Evolutionary conservation across 2,797 vertebrate genomes (phyloP).

Genomic region (Thripadectes ignobilis): DNA sequence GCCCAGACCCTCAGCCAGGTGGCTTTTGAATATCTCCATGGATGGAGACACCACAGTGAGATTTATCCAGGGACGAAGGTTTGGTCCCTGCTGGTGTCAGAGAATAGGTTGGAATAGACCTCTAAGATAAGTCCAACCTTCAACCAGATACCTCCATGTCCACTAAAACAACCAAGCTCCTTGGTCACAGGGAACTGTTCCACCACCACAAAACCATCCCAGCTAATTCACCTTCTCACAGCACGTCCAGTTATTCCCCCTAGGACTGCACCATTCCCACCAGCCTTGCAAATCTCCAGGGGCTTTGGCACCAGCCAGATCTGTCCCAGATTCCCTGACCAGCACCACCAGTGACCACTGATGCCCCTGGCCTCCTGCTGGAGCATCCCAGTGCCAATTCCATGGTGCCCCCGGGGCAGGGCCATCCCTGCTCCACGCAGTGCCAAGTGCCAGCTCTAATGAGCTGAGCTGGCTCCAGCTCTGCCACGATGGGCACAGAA

Average conservation of each 20-base stretch:
- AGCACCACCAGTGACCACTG: not conserved
- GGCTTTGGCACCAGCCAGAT: not conserved
- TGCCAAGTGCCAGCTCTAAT: not conserved
- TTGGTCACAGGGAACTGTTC: not conserved
- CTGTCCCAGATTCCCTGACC: not conserved
- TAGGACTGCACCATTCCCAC: rapidly evolving
- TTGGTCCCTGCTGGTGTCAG: not conserved
- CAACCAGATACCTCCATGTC: no score
- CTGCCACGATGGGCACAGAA: not conserved
- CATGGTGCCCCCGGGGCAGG: not conserved
- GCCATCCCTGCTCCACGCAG: rapidly evolving
- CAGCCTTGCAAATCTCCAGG: not conserved
- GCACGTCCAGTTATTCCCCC: not conserved
- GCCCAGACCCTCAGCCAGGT: not conserved
- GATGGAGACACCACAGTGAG: not conserved
- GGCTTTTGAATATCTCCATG: not conserved
- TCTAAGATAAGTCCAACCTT: not conserved
- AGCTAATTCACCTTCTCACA: not conserved
- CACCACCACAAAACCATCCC: not conserved
- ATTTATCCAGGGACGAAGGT: not conserved
- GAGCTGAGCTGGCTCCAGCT: not conserved
- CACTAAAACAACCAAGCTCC: not conserved
- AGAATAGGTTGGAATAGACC: no score
- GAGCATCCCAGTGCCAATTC: not conserved
- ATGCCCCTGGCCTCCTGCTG: not conserved